These are phyloP conservation scores for Psittacula echo DNA, from an alignment of 2,797 vertebrate species.

Conservation along the genomic window DNA sequence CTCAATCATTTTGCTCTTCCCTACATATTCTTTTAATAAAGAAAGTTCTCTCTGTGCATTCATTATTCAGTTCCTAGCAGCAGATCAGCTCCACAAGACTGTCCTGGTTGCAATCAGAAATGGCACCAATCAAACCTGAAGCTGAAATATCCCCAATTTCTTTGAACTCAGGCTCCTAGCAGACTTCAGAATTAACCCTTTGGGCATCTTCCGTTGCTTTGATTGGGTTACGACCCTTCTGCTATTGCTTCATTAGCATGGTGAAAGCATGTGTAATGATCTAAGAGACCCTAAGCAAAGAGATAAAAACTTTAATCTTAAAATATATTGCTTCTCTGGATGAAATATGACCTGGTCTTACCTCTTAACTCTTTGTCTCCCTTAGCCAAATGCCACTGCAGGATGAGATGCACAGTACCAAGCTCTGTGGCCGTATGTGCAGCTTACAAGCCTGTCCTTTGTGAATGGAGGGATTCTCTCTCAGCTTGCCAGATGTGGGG, in stretches of 20 bases:
- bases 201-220: background rate
- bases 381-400: background rate
- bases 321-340: background rate
- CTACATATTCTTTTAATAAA: background rate
- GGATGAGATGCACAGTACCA: background rate
- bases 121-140: slow-evolving; percentile 13
- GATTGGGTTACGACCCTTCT: background rate
- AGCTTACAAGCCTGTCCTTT: fast-evolving
- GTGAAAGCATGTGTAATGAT: background rate
- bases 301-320: background rate
- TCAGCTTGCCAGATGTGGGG: background rate
- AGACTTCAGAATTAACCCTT: background rate
- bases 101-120: background rate
- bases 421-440: background rate
- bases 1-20: background rate
- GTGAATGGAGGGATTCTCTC: background rate
- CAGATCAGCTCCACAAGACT: background rate
- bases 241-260: background rate
- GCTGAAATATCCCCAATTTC: background rate
- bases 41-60: background rate
- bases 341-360: background rate
- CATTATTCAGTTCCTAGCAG: slow-evolving; percentile 4
- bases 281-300: background rate
- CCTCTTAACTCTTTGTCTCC: background rate
- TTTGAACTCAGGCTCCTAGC: background rate